Base-by-base conservation (phyloP, 35 echinoderm and acorn worm genomes). In the Lytechinus variegatus region DNA sequence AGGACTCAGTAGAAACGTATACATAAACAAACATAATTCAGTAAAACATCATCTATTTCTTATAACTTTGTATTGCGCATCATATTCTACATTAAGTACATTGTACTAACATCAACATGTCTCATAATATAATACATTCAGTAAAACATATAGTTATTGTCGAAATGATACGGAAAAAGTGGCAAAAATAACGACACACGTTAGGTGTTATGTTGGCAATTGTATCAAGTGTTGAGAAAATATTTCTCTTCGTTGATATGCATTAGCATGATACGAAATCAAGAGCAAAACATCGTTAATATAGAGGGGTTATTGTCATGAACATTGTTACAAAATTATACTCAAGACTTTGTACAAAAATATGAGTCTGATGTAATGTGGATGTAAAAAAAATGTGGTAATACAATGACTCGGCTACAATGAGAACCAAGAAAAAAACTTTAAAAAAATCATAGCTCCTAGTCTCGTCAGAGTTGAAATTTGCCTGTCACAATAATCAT, bases 41-140 rank as follows among this genome's bases (percentile, higher is more conserved):
- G 52, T 93, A 93, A 93, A 93, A 93, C 52, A 56, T 56, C 52
- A 93, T 93, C 54, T 93, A 93, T 93, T 54, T 54, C n/a, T 93
- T 89, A 71, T 10, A 89, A 89, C 87, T 89, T 93, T 93, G 91
- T 93, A 93, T 93, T 93, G 91, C 91, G 91, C 91, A 14, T 19
- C 56, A 93, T 93, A 93, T 56, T 93, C 91, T 93, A 93, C 91
- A 93, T 54, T 93, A 93, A 93, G 91, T 93, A 93, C 91, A 93
- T 93, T 9, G 53, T 54, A 93, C 52, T 93, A 93, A 29, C 53
- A 71, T 71, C 61, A 71, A 71, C 0, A 56, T 27, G 6, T 89
- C 28, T 89, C 87, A 89, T 89, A 29, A 89, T 89, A 89, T 89
- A 33, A 89, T 89, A 89, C 87, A 89, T 27, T 51, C 52, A 89